Base-by-base conservation (phyloP, 2,888 invertebrate species). In the Falcaria lacertinaria region DNA sequence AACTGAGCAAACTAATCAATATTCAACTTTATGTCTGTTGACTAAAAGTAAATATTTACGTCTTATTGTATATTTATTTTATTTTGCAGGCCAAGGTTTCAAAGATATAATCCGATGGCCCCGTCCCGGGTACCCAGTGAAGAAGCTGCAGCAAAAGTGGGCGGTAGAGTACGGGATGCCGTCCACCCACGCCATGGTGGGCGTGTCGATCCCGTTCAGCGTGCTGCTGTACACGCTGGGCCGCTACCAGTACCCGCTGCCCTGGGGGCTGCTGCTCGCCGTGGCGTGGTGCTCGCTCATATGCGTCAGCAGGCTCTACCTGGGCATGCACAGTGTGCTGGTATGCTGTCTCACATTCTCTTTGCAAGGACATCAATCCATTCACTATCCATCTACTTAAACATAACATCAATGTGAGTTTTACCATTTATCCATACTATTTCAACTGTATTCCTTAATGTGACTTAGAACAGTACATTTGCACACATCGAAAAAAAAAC, bases 91-190 rank as follows among this genome's bases (percentile, higher is more conserved):
- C 38, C 97, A 98, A 90, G 94, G 94, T 25, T 89, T 96, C 46
- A 98, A 98, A 89, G 97, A 98, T 69, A 90, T 97, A 48, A 91
- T 98, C 44, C 87, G 93, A 50, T 95, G 95, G 95, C 96, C 97
- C 1, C 90, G 98, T 49, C 97, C 98, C 0, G 91, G 94, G 0
- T 95, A 94, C 41, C 97, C 97, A 0, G 97, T 95, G 0, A 91
- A 94, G 48, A 92, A 95, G 58, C 79, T 98, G 34, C 97, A 97
- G 74, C 91, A 92, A 36, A 96, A 97, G 83, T 98, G 97, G 95
- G 94, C 95, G 1, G 83, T 95, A 57, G 98, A 98, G 73, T 97
- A 97, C 86, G 97, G 97, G 11, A 97, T 98, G 96, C 97, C 98
- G 1, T 97, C 97, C 11, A 97, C 97, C 0, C 97, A 97, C 80